These are phyloP conservation scores for Cottus gobio DNA, from an alignment of 2,113 vertebrate species.

Conservation along the genomic window DNA sequence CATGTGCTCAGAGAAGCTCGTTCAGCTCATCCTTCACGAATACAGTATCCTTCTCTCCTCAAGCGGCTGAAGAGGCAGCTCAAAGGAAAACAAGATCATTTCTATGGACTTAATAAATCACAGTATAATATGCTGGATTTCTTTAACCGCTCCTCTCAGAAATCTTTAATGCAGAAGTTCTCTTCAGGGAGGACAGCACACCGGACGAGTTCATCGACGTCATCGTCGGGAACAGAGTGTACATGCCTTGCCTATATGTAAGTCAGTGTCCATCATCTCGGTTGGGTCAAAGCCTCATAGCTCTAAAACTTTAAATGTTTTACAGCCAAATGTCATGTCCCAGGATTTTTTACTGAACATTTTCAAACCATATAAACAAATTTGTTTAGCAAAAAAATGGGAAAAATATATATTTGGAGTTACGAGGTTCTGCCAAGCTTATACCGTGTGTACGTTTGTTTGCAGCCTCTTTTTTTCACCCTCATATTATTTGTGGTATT, in stretches of 20 bases:
- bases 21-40: slow-evolving; percentile 97
- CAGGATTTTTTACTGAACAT: background rate
- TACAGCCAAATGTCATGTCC: background rate
- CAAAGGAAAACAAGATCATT: background rate
- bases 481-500: slow-evolving; percentile 14
- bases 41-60: slow-evolving; percentile 94
- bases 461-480: background rate
- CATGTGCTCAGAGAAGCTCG: slow-evolving; percentile 96
- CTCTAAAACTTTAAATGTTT: background rate
- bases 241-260: slow-evolving; percentile 98
- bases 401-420: background rate
- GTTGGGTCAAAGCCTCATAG: background rate
- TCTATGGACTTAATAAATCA: background rate
- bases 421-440: background rate
- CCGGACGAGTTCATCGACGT: slow-evolving; percentile 98
- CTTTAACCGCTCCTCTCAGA: slow-evolving; percentile 88
- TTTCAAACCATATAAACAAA: background rate
- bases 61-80: background rate
- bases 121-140: background rate
- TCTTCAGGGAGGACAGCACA: slow-evolving; percentile 95
- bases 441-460: background rate
- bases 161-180: slow-evolving; percentile 98
- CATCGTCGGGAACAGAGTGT: slow-evolving; percentile 97
- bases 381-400: background rate
- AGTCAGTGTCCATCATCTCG: slow-evolving; percentile 62